These are phyloP conservation scores for Eriosoma lanigerum DNA, from an alignment of 1,140 invertebrate genomes.

Conservation along the genomic window DNA sequence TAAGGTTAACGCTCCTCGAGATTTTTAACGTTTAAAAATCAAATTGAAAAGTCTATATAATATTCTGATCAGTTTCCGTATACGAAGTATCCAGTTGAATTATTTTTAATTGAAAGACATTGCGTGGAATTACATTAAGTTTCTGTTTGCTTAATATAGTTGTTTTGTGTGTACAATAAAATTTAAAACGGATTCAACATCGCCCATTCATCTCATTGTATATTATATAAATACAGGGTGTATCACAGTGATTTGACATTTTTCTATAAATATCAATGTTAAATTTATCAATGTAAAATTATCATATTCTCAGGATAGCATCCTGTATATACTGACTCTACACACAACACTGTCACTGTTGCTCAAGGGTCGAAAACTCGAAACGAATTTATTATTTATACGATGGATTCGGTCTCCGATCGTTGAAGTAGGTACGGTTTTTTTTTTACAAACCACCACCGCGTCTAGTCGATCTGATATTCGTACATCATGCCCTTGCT, in stretches of 20 bases:
- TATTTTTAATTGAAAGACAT: neutral
- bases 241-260: no score
- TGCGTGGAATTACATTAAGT: neutral
- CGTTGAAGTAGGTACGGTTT: neutral
- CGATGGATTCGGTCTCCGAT: neutral
- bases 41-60: no score
- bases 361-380: conserved; percentile 1
- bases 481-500: neutral
- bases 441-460: neutral
- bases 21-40: no score
- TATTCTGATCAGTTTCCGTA: no score
- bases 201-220: no score
- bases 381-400: conserved; percentile 5
- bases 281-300: no score
- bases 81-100: neutral
- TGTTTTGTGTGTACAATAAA: neutral
- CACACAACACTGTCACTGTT: neutral
- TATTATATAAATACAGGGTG: no score
- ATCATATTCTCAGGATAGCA: no score
- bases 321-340: neutral
- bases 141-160: conserved; percentile 1
- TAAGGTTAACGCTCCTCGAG: no score
- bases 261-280: no score
- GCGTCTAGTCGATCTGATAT: neutral
- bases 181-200: neutral